Evolutionary conservation across 2,888 invertebrate genomes (phyloP), one percentile per base, ranked within the genome.

Genomic region (Ferrisia virgata): DNA sequence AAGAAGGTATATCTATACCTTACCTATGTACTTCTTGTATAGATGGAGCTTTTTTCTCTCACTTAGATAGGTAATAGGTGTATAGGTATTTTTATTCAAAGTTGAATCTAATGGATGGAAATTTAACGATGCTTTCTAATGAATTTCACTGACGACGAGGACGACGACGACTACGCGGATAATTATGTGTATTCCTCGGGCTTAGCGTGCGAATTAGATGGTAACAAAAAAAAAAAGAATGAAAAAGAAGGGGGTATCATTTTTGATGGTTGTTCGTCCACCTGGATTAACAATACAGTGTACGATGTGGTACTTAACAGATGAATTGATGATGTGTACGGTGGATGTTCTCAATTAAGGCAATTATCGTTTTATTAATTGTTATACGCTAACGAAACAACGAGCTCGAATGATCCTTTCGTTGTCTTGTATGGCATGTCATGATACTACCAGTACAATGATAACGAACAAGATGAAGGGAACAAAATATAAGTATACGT

Each of bases 301-400:
- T 18, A n/a, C 18, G 6, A 13, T 4, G 18, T 15, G 15, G 47
- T 47, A 18, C 18, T 47, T 47, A n/a, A n/a, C n/a, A n/a, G 47
- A 47, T 47, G 47, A 47, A 64, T 28, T 25, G 58, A 64, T 64
- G n/a, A n/a, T n/a, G n/a, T n/a, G 13, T 28, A 28, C 13, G 58
- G 58, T 64, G 58, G 58, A 64, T 64, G 58, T 64, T 64, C 25
- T 64, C 58, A 64, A 64, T 64, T 64, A 64, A 64, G 28, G 58
- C 58, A 64, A 64, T 64, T 64, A 64, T 64, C 58, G 58, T 64
- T 64, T 64, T 64, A 64, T 64, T 64, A 64, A 64, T 64, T 64
- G 28, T 25, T 64, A 13, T 28, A 28, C 58, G 25, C 18, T n/a
- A 47, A 64, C 58, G 25, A 64, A 28, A 28, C 28, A 64, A 28